Evolutionary conservation across 2,797 vertebrate genomes (phyloP).

Genomic region (Oryzias sinensis): DNA sequence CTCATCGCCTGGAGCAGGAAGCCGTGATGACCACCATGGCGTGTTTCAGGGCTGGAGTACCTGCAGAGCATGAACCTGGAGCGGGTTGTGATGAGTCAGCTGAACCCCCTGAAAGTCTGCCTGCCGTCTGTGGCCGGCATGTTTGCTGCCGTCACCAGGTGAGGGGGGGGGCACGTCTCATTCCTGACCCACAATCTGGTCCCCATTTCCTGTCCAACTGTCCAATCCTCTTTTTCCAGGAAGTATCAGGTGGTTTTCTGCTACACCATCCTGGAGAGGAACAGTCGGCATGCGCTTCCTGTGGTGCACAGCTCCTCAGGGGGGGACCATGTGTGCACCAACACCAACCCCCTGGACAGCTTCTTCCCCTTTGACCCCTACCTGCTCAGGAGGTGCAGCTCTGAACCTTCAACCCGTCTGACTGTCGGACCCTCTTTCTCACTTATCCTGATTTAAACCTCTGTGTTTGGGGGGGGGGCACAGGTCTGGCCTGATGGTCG

Average conservation of each 20-base stretch:
- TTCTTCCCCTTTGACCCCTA: slow-evolving; percentile 98
- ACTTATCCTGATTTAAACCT: too few species aligned
- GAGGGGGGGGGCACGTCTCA: slow-evolving; percentile 2
- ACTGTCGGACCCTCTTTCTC: too few species aligned
- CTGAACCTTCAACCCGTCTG: too few species aligned
- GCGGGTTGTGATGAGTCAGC: slow-evolving; percentile 90
- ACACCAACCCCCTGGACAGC: slow-evolving; percentile 92
- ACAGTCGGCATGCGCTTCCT: slow-evolving; percentile 85
- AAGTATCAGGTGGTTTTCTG: slow-evolving; percentile 98
- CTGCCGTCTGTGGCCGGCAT: slow-evolving; percentile 88
- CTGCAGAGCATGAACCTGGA: slow-evolving; percentile 93
- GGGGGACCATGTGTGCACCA: slow-evolving; percentile 80
- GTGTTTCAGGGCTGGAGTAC: slow-evolving; percentile 84
- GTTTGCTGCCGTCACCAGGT: slow-evolving; percentile 94
- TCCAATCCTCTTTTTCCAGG: slow-evolving; percentile 63
- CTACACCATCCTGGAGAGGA: slow-evolving; percentile 94
- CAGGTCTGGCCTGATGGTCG: slow-evolving; percentile 87
- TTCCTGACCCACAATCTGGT: too few species aligned
- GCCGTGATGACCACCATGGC: background rate
- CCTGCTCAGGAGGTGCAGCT: slow-evolving; percentile 86
- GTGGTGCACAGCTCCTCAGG: slow-evolving; percentile 82
- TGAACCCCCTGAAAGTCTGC: slow-evolving; percentile 95
- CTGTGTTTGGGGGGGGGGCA: background rate
- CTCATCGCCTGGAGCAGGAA: too few species aligned
- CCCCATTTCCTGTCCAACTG: too few species aligned